Conservation (phyloP, 2,113 vertebrate genomes). For the Ranitomeya imitator region DNA sequence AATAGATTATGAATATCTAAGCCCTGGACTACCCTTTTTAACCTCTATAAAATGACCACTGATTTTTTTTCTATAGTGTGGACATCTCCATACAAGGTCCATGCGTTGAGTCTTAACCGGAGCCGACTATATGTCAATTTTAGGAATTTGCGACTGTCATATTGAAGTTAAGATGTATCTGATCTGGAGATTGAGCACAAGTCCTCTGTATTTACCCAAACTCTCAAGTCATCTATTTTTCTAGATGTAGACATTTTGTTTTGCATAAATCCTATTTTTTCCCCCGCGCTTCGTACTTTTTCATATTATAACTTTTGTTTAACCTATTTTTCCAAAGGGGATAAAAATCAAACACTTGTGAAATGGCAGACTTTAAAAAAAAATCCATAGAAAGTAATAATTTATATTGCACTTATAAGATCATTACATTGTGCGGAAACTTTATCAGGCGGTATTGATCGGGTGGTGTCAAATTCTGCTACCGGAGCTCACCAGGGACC, state of each 20-base stretch:
- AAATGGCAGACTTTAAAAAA: slow-evolving; percentile 42
- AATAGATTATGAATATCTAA: too few species aligned
- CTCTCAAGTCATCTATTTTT: slow-evolving; percentile 6
- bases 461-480: slow-evolving; percentile 43
- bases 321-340: background rate
- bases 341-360: slow-evolving; percentile 28
- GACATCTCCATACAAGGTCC: background rate
- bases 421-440: slow-evolving; percentile 48
- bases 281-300: background rate
- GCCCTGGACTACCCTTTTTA: too few species aligned
- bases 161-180: background rate
- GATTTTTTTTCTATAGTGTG: background rate
- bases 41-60: too few species aligned
- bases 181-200: slow-evolving; percentile 14
- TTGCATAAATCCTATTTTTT: background rate
- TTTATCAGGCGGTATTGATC: slow-evolving; percentile 48
- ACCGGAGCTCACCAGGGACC: background rate
- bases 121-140: background rate
- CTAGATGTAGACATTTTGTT: background rate
- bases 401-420: slow-evolving; percentile 51
- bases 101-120: background rate
- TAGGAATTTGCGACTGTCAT: background rate
- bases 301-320: background rate
- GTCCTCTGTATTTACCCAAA: background rate
- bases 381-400: slow-evolving; percentile 54